Evolutionary conservation across 2,797 vertebrate species (phyloP).

Genomic region (Threskiornis aethiopicus): DNA sequence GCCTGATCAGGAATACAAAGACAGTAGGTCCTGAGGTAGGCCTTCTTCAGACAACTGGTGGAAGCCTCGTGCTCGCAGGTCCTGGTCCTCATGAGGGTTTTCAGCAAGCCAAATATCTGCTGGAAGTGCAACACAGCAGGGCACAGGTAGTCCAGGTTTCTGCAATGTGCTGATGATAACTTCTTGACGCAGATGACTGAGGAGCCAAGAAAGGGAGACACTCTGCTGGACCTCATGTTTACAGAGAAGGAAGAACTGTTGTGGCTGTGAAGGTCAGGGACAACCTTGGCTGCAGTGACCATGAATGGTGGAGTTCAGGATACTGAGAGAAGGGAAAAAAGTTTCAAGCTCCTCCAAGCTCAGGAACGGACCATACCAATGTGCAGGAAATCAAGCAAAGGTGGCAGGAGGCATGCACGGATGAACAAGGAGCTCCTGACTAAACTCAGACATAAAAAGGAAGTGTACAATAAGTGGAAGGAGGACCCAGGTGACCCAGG

Average conservation of each 20-base stretch:
- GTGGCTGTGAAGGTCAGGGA: not conserved
- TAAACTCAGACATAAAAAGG: not conserved
- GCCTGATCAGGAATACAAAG: not conserved
- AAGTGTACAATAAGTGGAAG: not conserved
- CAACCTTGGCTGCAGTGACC: not conserved
- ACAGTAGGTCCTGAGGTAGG: not conserved
- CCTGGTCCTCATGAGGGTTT: not conserved
- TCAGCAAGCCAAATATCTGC: not conserved
- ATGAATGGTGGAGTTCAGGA: not conserved
- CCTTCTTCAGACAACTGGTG: not conserved
- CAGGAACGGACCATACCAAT: not conserved
- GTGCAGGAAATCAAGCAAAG: not conserved
- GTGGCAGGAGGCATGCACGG: not conserved
- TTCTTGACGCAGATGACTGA: not conserved
- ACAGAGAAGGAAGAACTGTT: not conserved
- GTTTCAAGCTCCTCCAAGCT: not conserved
- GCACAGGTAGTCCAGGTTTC: not conserved
- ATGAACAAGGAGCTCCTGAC: not conserved
- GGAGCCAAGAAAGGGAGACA: not conserved
- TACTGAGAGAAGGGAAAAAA: not conserved
- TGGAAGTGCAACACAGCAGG: not conserved
- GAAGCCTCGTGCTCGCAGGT: not conserved
- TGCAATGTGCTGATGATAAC: not conserved
- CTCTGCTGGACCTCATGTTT: not conserved
- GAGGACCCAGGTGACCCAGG: not conserved